Conservation (phyloP, 35 echinoderm and acorn worm species). For the Heliocidaris tuberculata region DNA sequence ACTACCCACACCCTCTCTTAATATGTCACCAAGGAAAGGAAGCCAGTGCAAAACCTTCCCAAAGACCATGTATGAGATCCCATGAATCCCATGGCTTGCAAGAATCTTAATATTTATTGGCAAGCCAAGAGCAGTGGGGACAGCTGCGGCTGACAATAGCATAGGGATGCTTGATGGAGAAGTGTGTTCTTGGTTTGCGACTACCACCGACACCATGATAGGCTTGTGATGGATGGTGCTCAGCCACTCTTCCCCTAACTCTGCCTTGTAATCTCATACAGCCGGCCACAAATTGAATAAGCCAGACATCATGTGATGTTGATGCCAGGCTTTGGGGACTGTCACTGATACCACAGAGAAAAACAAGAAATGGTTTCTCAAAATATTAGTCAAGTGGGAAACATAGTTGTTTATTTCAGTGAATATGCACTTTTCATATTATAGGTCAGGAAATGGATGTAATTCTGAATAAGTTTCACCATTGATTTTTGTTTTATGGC, state of each 20-base stretch:
- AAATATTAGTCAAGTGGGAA: neutral
- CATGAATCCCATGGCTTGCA: neutral
- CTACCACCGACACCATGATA: neutral
- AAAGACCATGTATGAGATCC: neutral
- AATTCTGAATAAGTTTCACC: no score
- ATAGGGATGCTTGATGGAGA: neutral
- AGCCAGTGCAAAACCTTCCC: neutral
- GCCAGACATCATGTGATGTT: neutral
- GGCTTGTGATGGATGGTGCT: slow-evolving; percentile 20
- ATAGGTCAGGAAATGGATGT: neutral
- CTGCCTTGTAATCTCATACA: slow-evolving; percentile 1
- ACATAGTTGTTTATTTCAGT: neutral
- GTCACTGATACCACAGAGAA: slow-evolving; percentile 2
- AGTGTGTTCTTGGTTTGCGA: neutral
- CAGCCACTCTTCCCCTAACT: neutral
- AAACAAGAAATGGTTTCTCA: neutral
- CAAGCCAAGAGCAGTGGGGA: neutral
- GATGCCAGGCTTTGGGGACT: neutral
- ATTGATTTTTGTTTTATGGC: no score
- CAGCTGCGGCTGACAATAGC: neutral
- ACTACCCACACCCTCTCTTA: neutral
- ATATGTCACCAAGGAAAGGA: neutral
- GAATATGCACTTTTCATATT: neutral
- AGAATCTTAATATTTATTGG: neutral
- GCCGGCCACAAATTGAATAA: slow-evolving; percentile 35